phyloP scores from a whole-genome alignment of 92 coral and sea anemone species.

The Porites divaricata region DNA sequence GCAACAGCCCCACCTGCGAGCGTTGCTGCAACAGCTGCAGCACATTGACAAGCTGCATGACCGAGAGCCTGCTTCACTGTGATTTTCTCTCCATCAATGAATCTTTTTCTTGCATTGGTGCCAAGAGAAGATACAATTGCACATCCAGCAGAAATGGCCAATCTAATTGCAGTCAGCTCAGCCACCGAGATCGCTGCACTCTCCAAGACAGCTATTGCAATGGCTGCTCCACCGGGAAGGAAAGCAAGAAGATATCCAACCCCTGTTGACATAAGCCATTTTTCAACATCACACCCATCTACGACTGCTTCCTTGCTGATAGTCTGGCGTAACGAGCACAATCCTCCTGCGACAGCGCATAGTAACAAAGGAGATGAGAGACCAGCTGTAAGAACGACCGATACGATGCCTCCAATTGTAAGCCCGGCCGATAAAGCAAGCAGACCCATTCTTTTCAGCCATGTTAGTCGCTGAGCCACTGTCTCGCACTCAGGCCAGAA shows the following conservation, averaged over 20 bases:
- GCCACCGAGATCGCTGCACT: conserved; percentile 1
- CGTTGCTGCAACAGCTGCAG: conserved; percentile 33
- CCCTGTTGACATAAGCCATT: conserved; percentile 24
- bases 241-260: conserved; percentile 49
- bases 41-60: conserved; percentile 29
- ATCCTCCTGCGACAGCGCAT: conserved; percentile 4
- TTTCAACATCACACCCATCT: conserved; percentile 36
- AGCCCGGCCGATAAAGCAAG: conserved; percentile 26
- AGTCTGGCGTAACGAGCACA: conserved; percentile 4
- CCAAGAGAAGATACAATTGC: conserved; percentile 26
- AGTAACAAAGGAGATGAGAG: conserved; percentile 24
- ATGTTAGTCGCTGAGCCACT: conserved; percentile 30
- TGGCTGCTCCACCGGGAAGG: conserved; percentile 47
- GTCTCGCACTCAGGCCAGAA: conserved; percentile 65
- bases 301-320: conserved; percentile 29
- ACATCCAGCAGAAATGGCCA: conserved; percentile 36
- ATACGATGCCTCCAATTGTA: conserved; percentile 18
- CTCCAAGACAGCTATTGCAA: conserved; percentile 49
- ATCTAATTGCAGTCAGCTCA: conserved; percentile 34
- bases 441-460: conserved; percentile 11
- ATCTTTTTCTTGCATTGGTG: conserved; percentile 24
- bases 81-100: conserved; percentile 46
- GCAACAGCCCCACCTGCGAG: conserved; percentile 49
- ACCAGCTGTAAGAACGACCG: conserved; percentile 36
- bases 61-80: conserved; percentile 40